Conservation (phyloP, 2,113 vertebrate genomes). For the Pteronura brasiliensis region DNA sequence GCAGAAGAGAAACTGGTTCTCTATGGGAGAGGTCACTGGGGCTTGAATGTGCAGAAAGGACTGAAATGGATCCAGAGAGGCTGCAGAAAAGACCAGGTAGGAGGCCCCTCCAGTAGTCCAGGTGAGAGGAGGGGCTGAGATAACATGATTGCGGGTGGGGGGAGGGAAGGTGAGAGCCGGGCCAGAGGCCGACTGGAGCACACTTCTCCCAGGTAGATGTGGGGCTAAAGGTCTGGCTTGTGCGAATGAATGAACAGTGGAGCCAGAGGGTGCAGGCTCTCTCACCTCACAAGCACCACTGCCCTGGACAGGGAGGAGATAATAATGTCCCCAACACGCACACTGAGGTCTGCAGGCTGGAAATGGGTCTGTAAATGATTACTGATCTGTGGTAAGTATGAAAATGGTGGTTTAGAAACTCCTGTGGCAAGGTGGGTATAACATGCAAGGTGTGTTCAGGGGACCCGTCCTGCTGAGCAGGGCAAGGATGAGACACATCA, state of each 20-base stretch:
- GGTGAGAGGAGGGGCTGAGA: neutral
- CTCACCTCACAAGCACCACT: accelerated
- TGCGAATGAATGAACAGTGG: neutral
- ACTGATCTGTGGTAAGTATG: neutral
- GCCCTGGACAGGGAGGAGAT: neutral
- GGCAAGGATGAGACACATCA: neutral
- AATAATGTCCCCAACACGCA: neutral
- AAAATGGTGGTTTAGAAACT: neutral
- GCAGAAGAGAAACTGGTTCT: neutral
- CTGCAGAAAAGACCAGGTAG: neutral
- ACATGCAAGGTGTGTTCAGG: neutral
- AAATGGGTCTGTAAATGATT: neutral
- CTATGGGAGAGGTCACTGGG: neutral
- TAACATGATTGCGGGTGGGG: neutral
- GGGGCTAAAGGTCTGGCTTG: neutral
- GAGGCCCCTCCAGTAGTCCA: neutral
- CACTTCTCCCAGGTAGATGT: accelerated
- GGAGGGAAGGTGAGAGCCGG: neutral
- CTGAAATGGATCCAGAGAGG: neutral
- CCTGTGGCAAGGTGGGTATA: neutral
- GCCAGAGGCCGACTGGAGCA: neutral
- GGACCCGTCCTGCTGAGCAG: neutral
- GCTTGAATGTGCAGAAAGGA: neutral
- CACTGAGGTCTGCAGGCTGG: neutral
- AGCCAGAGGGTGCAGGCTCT: neutral